Evolutionary conservation across 2,797 vertebrate genomes (phyloP).

Genomic region (Lepidocolaptes lacrymiger): DNA sequence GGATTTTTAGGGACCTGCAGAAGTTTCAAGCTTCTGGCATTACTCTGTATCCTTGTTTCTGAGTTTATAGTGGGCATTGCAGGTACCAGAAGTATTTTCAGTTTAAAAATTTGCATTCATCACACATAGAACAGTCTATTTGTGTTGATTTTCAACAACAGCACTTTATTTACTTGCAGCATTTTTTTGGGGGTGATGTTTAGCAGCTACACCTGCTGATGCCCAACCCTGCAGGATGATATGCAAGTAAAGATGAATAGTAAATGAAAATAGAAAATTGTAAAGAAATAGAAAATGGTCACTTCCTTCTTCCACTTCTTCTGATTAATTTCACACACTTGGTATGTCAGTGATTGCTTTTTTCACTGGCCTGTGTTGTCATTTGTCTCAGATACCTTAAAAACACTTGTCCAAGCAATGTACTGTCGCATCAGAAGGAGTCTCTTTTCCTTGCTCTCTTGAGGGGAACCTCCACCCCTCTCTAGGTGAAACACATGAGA

Average conservation of each 20-base stretch:
- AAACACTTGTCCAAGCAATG: background rate
- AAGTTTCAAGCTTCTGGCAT: background rate
- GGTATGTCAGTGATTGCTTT: background rate
- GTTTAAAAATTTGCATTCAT: background rate
- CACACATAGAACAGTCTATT: background rate
- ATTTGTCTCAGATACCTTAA: background rate
- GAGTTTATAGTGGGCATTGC: background rate
- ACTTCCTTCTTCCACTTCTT: constrained; percentile 5
- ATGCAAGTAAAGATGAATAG: background rate
- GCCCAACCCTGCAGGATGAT: background rate
- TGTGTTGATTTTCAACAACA: background rate
- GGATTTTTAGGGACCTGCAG: background rate
- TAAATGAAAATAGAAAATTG: too few relatives aligned
- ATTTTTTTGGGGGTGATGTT: background rate
- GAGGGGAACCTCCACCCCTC: background rate
- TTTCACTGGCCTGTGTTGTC: background rate
- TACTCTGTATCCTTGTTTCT: background rate
- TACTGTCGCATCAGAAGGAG: background rate
- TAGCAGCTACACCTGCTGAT: background rate
- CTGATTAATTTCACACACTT: background rate
- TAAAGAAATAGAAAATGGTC: background rate
- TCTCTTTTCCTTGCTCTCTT: background rate
- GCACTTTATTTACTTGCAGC: background rate
- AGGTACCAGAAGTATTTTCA: background rate
- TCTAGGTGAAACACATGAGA: background rate